phyloP scores from a whole-genome alignment of 2,113 vertebrate genomes.

The Pygathrix nemaeus region DNA sequence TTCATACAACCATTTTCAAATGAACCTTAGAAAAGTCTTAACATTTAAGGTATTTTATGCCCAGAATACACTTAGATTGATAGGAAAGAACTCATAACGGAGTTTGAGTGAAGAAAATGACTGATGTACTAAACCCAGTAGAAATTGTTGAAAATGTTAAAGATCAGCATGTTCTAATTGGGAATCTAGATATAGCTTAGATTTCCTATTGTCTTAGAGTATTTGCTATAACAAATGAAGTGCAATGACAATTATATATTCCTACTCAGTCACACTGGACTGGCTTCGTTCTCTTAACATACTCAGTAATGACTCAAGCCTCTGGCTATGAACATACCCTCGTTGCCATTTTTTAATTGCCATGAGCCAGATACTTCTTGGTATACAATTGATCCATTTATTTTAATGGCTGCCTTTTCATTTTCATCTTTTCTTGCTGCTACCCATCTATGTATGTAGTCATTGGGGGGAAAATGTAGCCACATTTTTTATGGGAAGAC shows the following conservation, averaged over 20 bases:
- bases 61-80: not conserved
- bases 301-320: not conserved
- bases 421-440: slow-evolving; percentile 58
- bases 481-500: slow-evolving; percentile 5
- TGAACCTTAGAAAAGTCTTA: not conserved
- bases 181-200: not conserved
- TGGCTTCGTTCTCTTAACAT: slow-evolving; percentile 34
- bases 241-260: not conserved
- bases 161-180: not conserved
- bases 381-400: slow-evolving; percentile 30
- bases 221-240: slow-evolving; percentile 46
- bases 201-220: slow-evolving; percentile 9
- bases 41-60: not conserved
- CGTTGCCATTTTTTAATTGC: slow-evolving; percentile 62
- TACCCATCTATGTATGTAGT: slow-evolving; percentile 41
- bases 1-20: not conserved
- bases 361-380: slow-evolving; percentile 62
- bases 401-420: slow-evolving; percentile 61
- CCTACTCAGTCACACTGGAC: not conserved
- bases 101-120: not conserved
- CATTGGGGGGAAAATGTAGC: not conserved
- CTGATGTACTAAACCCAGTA: not conserved
- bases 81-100: not conserved
- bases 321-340: not conserved
- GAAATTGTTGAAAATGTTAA: slow-evolving; percentile 5